Evolutionary conservation across 2,113 vertebrate genomes (phyloP).

Genomic region (Myrmophylax atrothorax): DNA sequence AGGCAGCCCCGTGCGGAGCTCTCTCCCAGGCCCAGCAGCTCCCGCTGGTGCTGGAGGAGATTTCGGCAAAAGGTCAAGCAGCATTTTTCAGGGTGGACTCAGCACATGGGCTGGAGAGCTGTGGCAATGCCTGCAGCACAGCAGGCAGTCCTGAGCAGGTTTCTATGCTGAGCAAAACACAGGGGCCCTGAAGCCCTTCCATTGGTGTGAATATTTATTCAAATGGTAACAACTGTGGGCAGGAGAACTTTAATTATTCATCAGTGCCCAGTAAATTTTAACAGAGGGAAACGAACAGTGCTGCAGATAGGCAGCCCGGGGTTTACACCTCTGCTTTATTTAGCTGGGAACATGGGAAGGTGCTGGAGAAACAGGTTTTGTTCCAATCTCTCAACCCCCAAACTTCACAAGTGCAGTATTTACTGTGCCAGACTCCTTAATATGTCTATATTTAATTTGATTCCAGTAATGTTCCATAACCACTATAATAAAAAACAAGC

Average conservation of each 20-base stretch:
- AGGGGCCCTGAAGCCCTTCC: background rate
- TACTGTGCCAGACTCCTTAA: constrained; percentile 57
- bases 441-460: constrained; percentile 68
- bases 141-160: background rate
- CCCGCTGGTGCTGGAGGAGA: background rate
- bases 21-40: background rate
- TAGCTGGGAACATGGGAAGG: constrained; percentile 61
- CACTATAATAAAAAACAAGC: constrained; percentile 56
- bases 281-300: background rate
- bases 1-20: background rate
- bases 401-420: constrained; percentile 65
- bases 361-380: constrained; percentile 52
- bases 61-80: background rate
- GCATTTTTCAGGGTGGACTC: background rate
- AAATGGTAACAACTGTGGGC: constrained; percentile 22
- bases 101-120: accelerated
- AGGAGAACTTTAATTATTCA: constrained; percentile 65
- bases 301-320: background rate
- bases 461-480: constrained; percentile 60
- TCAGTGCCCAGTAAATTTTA: constrained; percentile 27
- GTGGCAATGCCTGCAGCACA: background rate
- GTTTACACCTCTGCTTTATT: constrained; percentile 56
- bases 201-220: background rate
- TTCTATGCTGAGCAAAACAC: background rate
- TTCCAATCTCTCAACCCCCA: constrained; percentile 55